phyloP scores from a whole-genome alignment of 2,888 invertebrate genomes.

The Anthrax anthrax region DNA sequence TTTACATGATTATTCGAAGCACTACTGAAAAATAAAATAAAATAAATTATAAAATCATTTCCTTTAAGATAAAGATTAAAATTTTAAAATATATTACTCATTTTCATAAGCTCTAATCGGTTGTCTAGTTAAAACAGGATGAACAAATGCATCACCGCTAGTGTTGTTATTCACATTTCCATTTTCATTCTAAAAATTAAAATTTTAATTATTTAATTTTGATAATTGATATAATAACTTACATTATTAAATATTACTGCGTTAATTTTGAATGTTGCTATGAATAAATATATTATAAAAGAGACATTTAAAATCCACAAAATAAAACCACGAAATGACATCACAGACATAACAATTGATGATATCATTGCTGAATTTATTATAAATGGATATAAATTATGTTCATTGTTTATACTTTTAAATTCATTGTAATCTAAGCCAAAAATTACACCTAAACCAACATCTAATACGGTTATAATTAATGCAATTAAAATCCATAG shows the following conservation, averaged over 20 bases:
- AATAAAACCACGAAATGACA: constrained; percentile 34
- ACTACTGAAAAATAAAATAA: too few relatives aligned
- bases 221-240: too few relatives aligned
- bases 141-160: neutral
- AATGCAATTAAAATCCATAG: constrained; percentile 25
- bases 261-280: constrained; percentile 13
- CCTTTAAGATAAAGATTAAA: neutral
- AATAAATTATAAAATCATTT: too few relatives aligned
- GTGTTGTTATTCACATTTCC: too few relatives aligned
- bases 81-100: constrained; percentile 8
- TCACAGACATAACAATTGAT: constrained; percentile 28
- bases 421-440: constrained; percentile 28
- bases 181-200: neutral
- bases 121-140: constrained; percentile 17
- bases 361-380: constrained; percentile 23
- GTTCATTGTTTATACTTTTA: constrained; percentile 12
- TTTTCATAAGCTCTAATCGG: constrained; percentile 27
- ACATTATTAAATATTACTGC: constrained; percentile 7
- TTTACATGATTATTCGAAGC: too few relatives aligned
- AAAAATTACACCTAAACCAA: constrained; percentile 28
- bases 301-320: constrained; percentile 32
- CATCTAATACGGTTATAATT: constrained; percentile 25
- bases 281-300: constrained; percentile 21
- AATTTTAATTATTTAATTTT: too few relatives aligned
- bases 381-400: constrained; percentile 17